Base-by-base conservation (phyloP, 2,797 vertebrate genomes). In the Dermochelys coriacea region DNA sequence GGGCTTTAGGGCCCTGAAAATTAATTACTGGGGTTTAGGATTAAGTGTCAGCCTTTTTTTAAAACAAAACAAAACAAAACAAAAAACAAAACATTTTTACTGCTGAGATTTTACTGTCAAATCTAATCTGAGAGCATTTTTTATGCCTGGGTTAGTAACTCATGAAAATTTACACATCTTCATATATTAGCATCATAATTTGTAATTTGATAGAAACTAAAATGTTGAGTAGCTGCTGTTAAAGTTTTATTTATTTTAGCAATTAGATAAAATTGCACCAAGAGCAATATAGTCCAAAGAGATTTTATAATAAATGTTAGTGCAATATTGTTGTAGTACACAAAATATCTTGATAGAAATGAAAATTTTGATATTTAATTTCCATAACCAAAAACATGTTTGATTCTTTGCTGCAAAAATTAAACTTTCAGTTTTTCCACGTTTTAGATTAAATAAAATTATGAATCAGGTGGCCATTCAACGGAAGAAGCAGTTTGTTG, bases 381-480 rank as follows among this genome's bases (percentile, higher is more conserved):
- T 97, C 87, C 74, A 12, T 84, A 93, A 49, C 85, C 57, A 88
- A 85, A 90, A 84, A 45, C 90, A 21, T 0, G 1, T 88, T 86
- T 27, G 74, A 5, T 41, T 23, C 31, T 80, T 89, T 97, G 59
- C 61, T 93, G 49, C 29, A 34, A 82, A 88, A 97, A 96, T 97
- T 98, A 95, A 96, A 94, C 97, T 97, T 80, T 96, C 87, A 96
- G 95, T 96, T 95, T 95, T 94, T 95, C 97, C 86, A 0, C 97
- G 79, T 98, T 98, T 90, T 95, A 99, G 99, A 98, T 99, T 99
- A 97, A 99, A 99, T 97, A 99, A 98, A 96, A 99, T 99, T 96
- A 98, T 99, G 93, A 99, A 99, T 98, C 99, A 99, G 98, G 99
- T 99, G 97, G 99, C 99, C 83, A 98, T 99, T 95, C 99, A 99